Evolutionary conservation across 2,888 invertebrate genomes (phyloP), one percentile per base, ranked within the genome.

Genomic region (Heliconius aoede): DNA sequence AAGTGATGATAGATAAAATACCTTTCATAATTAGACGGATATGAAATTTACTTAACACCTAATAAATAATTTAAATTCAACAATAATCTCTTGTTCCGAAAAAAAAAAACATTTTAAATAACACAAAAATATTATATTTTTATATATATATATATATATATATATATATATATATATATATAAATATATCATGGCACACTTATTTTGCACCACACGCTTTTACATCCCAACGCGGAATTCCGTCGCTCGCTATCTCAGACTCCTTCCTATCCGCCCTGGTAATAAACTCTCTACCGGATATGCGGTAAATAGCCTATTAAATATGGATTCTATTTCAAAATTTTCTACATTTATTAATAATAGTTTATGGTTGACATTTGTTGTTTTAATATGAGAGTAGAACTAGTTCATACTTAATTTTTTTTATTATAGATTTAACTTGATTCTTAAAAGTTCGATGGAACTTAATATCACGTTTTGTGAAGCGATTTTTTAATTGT

Each of bases 211-310:
- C 86, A 85, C 30, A 80, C 81, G 32, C 77, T 83, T 81, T 79
- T 83, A 85, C 84, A 85, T 84, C 86, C 84, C 85, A 83, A 86
- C 84, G 86, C 90, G 91, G 91, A 91, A 89, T 89, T 91, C 89
- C 90, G 88, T 78, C 84, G 81, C 79, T 83, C 83, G 86, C 86
- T 91, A 91, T 90, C 91, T 85, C 84, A 80, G 84, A 87, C 85
- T 88, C 86, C 86, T 87, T 82, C 82, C 85, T 81, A 85, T 85
- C 87, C 85, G 85, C 82, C 82, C 80, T 78, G 32, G 77, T 78
- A 74, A 77, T 77, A 79, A 77, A 73, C 72, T 73, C 74, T 73
- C 64, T 51, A 58, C 77, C 74, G 76, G 76, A 78, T 76, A 51
- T 74, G 65, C 62, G 72, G 74, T 73, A 79, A 79, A 79, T 75